phyloP scores from a whole-genome alignment of 2,113 vertebrate genomes.

The Hippocampus comes region DNA sequence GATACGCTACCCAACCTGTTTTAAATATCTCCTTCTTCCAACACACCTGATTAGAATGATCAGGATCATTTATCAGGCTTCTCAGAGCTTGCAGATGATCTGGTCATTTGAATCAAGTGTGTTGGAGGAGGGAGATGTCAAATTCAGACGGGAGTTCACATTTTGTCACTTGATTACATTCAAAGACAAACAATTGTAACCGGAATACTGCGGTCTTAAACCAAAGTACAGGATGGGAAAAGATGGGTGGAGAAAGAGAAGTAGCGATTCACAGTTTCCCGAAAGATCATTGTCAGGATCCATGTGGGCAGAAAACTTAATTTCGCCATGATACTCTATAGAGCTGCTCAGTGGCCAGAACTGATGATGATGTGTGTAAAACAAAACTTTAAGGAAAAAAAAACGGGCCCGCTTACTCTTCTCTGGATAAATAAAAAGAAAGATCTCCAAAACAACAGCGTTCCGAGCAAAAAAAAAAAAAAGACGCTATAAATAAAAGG shows the following conservation, averaged over 20 bases:
- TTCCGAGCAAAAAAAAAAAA: neutral
- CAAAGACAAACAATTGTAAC: conserved; percentile 33
- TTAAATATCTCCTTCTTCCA: no score
- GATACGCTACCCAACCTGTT: no score
- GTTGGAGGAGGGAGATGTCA: no score
- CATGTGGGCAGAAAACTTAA: conserved; percentile 28
- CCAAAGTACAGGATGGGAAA: conserved; percentile 34
- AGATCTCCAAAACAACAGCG: neutral
- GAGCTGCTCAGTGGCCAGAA: conserved; percentile 26
- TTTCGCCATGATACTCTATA: conserved; percentile 25
- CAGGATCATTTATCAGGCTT: no score
- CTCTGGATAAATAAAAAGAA: conserved; percentile 10
- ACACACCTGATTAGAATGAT: no score
- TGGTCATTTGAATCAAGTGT: no score
- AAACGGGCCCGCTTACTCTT: conserved; percentile 16
- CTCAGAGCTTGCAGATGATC: no score
- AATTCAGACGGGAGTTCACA: neutral
- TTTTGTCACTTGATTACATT: conserved; percentile 27
- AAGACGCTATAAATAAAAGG: neutral
- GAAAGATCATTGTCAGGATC: conserved; percentile 45
- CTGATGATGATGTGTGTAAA: conserved; percentile 39
- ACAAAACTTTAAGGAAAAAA: conserved; percentile 11
- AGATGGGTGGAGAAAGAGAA: conserved; percentile 25
- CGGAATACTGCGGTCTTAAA: conserved; percentile 35
- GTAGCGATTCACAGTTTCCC: conserved; percentile 41